These are phyloP conservation scores for Malthinus seriepunctatus DNA, from an alignment of 2,888 invertebrate genomes.

Conservation along the genomic window DNA sequence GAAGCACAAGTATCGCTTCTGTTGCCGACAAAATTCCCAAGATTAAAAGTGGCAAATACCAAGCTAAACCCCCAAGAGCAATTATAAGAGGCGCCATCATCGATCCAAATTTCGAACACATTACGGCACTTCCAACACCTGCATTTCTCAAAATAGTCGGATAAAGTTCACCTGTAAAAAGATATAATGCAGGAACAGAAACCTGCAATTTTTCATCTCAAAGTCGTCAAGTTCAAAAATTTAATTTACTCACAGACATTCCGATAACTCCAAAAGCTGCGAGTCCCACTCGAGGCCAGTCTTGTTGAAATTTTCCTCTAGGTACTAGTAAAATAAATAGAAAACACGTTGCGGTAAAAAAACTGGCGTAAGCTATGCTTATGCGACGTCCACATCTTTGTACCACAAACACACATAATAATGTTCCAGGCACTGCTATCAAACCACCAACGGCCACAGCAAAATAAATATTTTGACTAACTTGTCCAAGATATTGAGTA, in stretches of 20 bases:
- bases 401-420: constrained; percentile 59
- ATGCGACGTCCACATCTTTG: constrained; percentile 57
- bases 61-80: constrained; percentile 39
- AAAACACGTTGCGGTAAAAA: constrained; percentile 58
- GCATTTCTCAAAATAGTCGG: constrained; percentile 78
- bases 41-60: constrained; percentile 45
- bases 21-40: constrained; percentile 43
- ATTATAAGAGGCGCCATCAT: constrained; percentile 59
- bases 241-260: constrained; percentile 59
- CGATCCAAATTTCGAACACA: constrained; percentile 77
- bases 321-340: constrained; percentile 58
- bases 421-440: constrained; percentile 59
- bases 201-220: constrained; percentile 53
- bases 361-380: constrained; percentile 57
- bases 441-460: constrained; percentile 60
- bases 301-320: constrained; percentile 52
- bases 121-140: constrained; percentile 74
- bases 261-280: constrained; percentile 68
- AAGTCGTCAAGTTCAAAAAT: neutral
- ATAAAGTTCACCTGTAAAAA: constrained; percentile 77
- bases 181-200: constrained; percentile 64
- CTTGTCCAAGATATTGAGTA: constrained; percentile 61
- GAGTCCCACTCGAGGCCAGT: constrained; percentile 62
- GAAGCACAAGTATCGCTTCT: constrained; percentile 45
- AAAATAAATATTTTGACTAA: constrained; percentile 60